phyloP scores from a whole-genome alignment of 2,888 invertebrate species.

The Torymus aiolomorphi region DNA sequence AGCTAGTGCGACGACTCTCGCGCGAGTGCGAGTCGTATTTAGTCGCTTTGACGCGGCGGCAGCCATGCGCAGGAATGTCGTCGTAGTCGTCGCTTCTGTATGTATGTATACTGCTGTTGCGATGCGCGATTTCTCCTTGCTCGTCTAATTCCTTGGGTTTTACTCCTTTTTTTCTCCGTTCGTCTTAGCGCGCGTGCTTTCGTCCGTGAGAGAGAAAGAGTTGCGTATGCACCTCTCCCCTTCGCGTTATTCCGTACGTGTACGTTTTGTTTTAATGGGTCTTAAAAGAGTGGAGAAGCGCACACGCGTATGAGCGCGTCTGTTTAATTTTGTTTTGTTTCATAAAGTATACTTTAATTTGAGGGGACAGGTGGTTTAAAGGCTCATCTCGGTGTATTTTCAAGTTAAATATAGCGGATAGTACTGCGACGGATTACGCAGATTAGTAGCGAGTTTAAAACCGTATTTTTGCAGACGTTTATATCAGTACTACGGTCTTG shows the following conservation, averaged over 20 bases:
- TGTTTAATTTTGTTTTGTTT: constrained; percentile 4
- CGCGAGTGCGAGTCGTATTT: constrained; percentile 15
- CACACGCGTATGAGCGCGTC: background rate
- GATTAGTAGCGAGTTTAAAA: too few species aligned
- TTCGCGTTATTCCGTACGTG: background rate
- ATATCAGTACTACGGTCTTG: too few species aligned
- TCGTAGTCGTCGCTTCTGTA: too few species aligned
- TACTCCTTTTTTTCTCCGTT: background rate
- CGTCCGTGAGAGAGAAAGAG: background rate
- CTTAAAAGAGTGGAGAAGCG: background rate
- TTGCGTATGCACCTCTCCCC: background rate
- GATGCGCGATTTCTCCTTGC: constrained; percentile 24
- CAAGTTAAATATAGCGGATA: background rate
- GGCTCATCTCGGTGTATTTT: background rate
- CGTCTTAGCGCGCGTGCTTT: background rate
- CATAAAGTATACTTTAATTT: background rate
- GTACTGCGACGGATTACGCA: too few species aligned
- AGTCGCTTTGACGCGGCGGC: constrained; percentile 35
- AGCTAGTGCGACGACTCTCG: background rate
- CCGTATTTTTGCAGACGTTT: too few species aligned
- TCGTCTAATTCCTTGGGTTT: constrained; percentile 20
- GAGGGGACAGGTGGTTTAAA: constrained; percentile 30
- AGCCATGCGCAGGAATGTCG: background rate
- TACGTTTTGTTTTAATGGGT: too few species aligned
- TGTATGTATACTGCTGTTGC: background rate